Percentiles rank a stretch among this genome's conserved stretches.
phyloP scores from a whole-genome alignment of 2,113 vertebrate species.

The Heterotilapia buettikoferi region DNA sequence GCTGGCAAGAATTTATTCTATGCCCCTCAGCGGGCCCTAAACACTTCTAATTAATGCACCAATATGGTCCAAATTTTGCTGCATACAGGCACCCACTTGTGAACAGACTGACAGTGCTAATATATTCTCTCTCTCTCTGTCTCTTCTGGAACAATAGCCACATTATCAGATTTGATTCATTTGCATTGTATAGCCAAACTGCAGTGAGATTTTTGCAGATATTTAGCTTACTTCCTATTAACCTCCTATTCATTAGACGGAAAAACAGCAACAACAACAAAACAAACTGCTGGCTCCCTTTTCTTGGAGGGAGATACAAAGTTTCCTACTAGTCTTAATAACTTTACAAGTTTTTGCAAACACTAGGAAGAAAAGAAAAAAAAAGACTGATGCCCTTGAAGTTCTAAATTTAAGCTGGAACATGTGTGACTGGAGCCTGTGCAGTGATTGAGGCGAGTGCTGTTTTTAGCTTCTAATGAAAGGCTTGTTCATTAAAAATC shows the following conservation, averaged over 20 bases:
- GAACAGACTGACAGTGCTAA: neutral
- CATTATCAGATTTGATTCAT: conserved; percentile 1
- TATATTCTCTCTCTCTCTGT: neutral
- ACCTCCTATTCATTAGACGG: neutral
- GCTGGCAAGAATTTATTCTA: conserved; percentile 15
- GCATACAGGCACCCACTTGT: neutral
- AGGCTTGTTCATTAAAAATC: conserved; percentile 9
- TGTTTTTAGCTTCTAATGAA: conserved; percentile 24
- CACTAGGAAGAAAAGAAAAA: neutral
- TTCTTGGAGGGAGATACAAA: neutral
- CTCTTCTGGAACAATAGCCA: neutral
- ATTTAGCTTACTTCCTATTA: neutral
- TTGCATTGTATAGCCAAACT: neutral
- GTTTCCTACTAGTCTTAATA: neutral
- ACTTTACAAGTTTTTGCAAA: neutral
- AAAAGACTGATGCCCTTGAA: neutral
- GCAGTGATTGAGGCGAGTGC: neutral
- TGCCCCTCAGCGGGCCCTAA: neutral
- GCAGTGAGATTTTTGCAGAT: neutral
- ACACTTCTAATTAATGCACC: neutral
- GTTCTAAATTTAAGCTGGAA: neutral
- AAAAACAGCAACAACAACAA: neutral
- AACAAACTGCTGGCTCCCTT: neutral
- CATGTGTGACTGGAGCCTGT: neutral
- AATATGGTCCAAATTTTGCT: neutral